A percentile compares a stretch with the other conserved stretches of the same genome.
These are phyloP conservation scores for Hassar affinis DNA, from an alignment of 2,113 vertebrate genomes.

Conservation along the genomic window DNA sequence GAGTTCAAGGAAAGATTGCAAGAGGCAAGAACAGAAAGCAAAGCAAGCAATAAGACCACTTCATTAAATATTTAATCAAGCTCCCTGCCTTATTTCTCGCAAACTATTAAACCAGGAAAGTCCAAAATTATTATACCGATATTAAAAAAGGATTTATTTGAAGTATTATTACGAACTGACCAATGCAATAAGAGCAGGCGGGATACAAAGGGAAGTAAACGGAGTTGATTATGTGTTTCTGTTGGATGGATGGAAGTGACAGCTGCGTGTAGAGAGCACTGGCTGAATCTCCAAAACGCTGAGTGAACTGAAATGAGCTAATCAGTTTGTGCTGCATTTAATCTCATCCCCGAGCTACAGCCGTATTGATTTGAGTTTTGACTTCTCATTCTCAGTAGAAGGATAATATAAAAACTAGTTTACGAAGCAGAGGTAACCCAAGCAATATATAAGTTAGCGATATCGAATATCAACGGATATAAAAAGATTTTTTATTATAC, in stretches of 20 bases:
- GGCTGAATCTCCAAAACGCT: conserved; percentile 35
- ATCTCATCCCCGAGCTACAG: conserved; percentile 37
- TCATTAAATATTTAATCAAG: conserved; percentile 13
- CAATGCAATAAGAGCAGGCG: neutral
- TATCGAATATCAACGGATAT: neutral
- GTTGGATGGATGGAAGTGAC: conserved; percentile 10
- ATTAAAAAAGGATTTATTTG: conserved; percentile 9
- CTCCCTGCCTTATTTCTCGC: neutral
- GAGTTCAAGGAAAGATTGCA: neutral
- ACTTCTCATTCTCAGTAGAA: conserved; percentile 39
- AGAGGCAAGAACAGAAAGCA: neutral
- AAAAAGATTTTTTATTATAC: neutral
- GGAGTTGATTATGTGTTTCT: neutral
- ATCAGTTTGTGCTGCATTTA: conserved; percentile 44
- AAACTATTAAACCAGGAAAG: neutral
- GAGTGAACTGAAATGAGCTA: conserved; percentile 41
- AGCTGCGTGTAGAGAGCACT: conserved; percentile 26
- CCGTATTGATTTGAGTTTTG: conserved; percentile 43
- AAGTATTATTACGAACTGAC: neutral
- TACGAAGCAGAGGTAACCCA: conserved; percentile 18
- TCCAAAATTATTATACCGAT: neutral
- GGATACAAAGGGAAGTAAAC: conserved; percentile 16
- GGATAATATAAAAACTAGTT: conserved; percentile 41
- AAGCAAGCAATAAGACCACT: neutral
- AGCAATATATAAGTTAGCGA: conserved; percentile 3